A percentile compares a stretch with the other conserved stretches of the same genome.
Evolutionary conservation across 2,797 vertebrate species (phyloP).

Genomic region (Myoxocephalus aenaeus): DNA sequence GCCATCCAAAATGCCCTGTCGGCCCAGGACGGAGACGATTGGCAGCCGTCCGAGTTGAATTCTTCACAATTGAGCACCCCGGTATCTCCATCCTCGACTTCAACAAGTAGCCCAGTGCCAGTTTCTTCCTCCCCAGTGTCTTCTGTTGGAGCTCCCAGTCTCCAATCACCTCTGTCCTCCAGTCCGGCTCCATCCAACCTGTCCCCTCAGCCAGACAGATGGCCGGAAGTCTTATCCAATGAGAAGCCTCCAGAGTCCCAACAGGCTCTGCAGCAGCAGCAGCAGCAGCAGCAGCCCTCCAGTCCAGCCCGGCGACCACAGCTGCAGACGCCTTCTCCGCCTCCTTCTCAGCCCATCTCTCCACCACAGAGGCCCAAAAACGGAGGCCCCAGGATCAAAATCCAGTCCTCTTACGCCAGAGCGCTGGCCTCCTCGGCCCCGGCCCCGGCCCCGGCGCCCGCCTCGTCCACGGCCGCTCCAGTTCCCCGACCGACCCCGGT

Average conservation of each 20-base stretch:
- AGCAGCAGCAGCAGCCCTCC: slow-evolving; percentile 45
- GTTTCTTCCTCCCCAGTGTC: slow-evolving; percentile 70
- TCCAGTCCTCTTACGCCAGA: slow-evolving; percentile 79
- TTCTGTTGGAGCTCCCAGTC: slow-evolving; percentile 66
- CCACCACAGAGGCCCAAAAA: slow-evolving; percentile 76
- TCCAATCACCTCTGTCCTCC: slow-evolving; percentile 76
- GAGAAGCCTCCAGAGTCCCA: slow-evolving; percentile 55
- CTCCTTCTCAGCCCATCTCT: slow-evolving; percentile 70
- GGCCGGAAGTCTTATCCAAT: slow-evolving; percentile 36
- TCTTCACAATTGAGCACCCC: slow-evolving; percentile 72
- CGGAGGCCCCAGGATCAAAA: slow-evolving; percentile 86
- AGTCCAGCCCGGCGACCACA: slow-evolving; percentile 34
- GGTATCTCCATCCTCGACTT: slow-evolving; percentile 80
- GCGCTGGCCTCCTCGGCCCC: slow-evolving; percentile 75
- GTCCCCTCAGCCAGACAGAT: slow-evolving; percentile 59
- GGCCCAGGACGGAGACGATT: slow-evolving; percentile 84
- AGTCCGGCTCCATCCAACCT: slow-evolving; percentile 75
- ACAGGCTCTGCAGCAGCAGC: slow-evolving; percentile 36
- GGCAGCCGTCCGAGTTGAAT: slow-evolving; percentile 69
- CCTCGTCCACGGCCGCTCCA: slow-evolving; percentile 39
- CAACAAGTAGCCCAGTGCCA: slow-evolving; percentile 73
- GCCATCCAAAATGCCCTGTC: slow-evolving; percentile 94
- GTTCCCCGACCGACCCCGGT: slow-evolving; percentile 67
- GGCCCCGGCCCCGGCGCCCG: slow-evolving; percentile 60
- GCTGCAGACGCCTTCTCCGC: slow-evolving; percentile 63